These are phyloP conservation scores for Trichomalopsis sarcophagae DNA, from an alignment of 1,140 invertebrate genomes.

Conservation along the genomic window DNA sequence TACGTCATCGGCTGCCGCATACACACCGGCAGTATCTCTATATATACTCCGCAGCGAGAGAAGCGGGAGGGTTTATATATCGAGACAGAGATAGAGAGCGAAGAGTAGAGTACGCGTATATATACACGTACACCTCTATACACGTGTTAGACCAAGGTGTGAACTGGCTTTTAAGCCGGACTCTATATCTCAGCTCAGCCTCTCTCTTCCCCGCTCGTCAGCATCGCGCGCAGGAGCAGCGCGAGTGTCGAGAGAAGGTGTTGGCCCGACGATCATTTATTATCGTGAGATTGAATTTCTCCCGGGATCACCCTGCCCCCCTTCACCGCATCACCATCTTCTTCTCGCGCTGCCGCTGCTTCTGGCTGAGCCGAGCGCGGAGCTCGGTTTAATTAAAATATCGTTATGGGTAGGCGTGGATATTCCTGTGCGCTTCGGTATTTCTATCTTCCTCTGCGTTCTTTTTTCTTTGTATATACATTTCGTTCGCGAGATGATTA, in stretches of 20 bases:
- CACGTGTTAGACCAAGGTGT: conserved; percentile 63
- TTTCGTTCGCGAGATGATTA: neutral
- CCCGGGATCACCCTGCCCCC: conserved; percentile 58
- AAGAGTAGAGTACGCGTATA: neutral
- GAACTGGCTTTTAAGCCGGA: conserved; percentile 70
- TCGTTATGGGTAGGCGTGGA: conserved; percentile 76
- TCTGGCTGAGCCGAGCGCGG: conserved; percentile 6
- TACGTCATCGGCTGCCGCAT: conserved; percentile 12
- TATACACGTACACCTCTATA: neutral
- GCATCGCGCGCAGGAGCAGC: conserved; percentile 33
- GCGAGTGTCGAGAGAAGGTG: conserved; percentile 71
- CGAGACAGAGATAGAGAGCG: neutral
- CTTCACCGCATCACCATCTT: conserved; percentile 54
- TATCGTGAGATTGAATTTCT: conserved; percentile 76
- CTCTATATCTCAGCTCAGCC: conserved; percentile 43
- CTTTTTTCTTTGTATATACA: neutral
- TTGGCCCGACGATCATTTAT: conserved; percentile 75
- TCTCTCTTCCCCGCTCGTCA: conserved; percentile 28
- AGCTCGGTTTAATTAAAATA: conserved; percentile 74
- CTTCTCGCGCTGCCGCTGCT: conserved; percentile 6
- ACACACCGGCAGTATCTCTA: conserved; percentile 4
- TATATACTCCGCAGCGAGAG: neutral
- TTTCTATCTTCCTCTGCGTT: conserved; percentile 56
- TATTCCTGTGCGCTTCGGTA: conserved; percentile 39
- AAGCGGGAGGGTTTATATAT: neutral